phyloP scores from a whole-genome alignment of 2,113 vertebrate genomes.

The Chinchilla lanigera region DNA sequence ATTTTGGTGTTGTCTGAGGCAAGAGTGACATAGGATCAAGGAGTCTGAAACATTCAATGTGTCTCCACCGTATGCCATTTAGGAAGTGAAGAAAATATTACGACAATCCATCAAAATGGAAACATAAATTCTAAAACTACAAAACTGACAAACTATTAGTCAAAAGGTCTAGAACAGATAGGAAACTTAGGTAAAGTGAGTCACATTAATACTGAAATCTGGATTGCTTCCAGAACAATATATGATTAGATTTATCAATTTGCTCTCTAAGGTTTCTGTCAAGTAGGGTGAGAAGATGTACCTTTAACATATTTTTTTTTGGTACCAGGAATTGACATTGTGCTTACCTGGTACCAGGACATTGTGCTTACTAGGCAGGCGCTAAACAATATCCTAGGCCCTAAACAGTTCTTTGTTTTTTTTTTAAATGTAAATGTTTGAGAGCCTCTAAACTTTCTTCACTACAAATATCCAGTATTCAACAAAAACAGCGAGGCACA shows the following conservation, averaged over 20 bases:
- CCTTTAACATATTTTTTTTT: not conserved
- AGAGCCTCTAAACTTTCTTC: not conserved
- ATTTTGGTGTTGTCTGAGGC: not conserved
- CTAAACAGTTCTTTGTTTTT: not conserved
- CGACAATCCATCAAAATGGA: not conserved
- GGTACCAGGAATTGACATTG: no score
- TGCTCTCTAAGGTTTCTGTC: not conserved
- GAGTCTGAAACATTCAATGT: not conserved
- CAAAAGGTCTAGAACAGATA: not conserved
- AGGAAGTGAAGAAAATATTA: not conserved
- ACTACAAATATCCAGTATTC: not conserved
- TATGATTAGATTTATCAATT: not conserved
- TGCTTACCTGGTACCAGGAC: no score
- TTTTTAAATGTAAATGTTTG: not conserved
- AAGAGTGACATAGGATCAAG: not conserved
- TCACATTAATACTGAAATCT: not conserved
- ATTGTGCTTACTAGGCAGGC: no score
- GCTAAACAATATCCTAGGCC: no score
- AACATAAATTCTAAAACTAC: not conserved
- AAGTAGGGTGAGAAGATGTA: not conserved
- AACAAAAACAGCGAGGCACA: not conserved
- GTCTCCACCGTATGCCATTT: not conserved
- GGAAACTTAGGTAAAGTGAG: not conserved
- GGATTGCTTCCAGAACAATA: not conserved
- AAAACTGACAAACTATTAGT: not conserved